Evolutionary conservation across 2,888 invertebrate species (phyloP), one percentile per base, ranked within the genome.

Genomic region (Noctua pronuba): DNA sequence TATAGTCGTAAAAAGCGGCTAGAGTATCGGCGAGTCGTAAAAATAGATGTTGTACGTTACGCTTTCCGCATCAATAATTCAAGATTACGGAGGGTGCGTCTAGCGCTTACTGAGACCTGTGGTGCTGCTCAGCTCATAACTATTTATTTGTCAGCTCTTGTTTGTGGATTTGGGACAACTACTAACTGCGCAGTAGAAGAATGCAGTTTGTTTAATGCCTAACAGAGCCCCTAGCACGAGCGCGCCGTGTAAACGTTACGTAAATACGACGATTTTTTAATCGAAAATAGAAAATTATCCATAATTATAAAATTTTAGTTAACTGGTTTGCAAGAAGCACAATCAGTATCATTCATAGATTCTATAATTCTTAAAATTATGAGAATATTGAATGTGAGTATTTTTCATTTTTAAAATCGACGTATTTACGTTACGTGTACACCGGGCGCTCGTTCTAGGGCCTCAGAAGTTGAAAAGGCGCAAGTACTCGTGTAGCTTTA

Each of bases 31-130:
- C 87, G 76, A 83, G 85, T 95, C 96, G 94, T 96, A 96, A 96
- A 96, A 95, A 94, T 95, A 94, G 94, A 94, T 94, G 94, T 95
- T 94, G 92, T 91, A 92, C 92, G 93, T 91, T 91, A 92, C 92
- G 91, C 90, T 90, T 91, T 92, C 92, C 93, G 92, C 94, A 94
- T 96, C 95, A 95, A 95, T 96, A 96, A 95, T 95, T 96, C 95
- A 95, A 94, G 95, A 95, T 96, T 95, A 96, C 78, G 84, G 80
- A 77, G 82, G 86, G 86, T 79, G 82, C 81, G 77, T 84, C 84
- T 85, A 90, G 87, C 79, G 80, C 80, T 86, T 83, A 81, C 83
- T 88, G 80, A 85, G 82, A 82, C 88, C 86, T 88, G 81, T 83
- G 85, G 82, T 4, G 68, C 67, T 41, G 18, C 58, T 35, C 24